phyloP scores from a whole-genome alignment of 2,888 invertebrate species.

The Acholoe squamosa region DNA sequence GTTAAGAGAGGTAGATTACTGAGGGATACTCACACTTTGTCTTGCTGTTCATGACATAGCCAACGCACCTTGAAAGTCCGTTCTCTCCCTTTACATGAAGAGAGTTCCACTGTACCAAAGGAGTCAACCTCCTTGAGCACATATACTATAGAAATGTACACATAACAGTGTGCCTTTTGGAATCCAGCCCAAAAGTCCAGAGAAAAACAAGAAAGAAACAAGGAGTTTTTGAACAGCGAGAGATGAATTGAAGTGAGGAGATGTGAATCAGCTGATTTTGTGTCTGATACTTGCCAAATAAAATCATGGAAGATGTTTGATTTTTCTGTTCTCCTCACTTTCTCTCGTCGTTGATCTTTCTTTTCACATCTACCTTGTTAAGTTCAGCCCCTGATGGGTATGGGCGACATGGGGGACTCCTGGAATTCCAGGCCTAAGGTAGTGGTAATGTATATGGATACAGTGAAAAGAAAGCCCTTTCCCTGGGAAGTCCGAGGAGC shows the following conservation, averaged over 20 bases:
- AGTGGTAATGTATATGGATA: constrained; percentile 7
- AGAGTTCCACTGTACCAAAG: neutral
- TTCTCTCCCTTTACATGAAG: neutral
- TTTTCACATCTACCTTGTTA: neutral
- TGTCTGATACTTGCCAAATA: no score
- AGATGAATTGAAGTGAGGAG: neutral
- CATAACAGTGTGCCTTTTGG: neutral
- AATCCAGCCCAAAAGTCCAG: constrained; percentile 53
- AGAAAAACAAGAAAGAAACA: neutral
- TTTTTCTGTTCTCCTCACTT: neutral
- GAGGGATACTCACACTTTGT: neutral
- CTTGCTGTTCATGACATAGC: neutral
- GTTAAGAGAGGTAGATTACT: no score
- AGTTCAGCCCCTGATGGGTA: neutral
- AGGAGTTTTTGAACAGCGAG: neutral
- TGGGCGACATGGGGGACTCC: neutral
- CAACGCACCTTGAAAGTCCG: neutral
- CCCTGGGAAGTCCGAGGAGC: constrained; percentile 44
- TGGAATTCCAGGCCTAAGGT: constrained; percentile 56
- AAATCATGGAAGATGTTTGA: neutral
- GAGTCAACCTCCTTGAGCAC: constrained; percentile 7
- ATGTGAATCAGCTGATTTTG: neutral
- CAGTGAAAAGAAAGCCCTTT: constrained; percentile 44
- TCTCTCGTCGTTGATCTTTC: neutral
- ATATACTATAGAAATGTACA: neutral